Evolutionary conservation across 2,888 invertebrate species (phyloP), one percentile per base, ranked within the genome.

Genomic region (Dynastes tityus): DNA sequence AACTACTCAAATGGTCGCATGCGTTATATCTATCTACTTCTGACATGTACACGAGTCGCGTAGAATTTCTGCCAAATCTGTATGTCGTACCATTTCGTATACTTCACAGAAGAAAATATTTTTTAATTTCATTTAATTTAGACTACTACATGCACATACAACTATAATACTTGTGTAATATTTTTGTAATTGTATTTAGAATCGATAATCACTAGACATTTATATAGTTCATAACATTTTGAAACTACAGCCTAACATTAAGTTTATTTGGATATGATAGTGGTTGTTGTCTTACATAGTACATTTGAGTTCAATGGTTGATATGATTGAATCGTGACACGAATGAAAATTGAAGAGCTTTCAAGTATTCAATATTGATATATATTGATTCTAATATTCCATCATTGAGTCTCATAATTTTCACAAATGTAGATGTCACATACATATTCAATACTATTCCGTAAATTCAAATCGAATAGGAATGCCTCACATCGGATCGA

Each of bases 251-350:
- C 32, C 5, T 37, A 37, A 37, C 32, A 37, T 45, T 1, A 55
- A 27, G 27, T 63, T 9, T 63, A 63, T 11, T 63, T 32, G 11
- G 32, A 63, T 63, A 63, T 63, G 63, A 11, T 63, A 29, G 32
- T 63, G 29, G 27, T 63, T 63, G 2, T 32, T 13, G 32, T 63
- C 4, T 29, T 11, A 63, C 11, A 8, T 63, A 63, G 8, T 9
- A 13, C 27, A 63, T 27, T 32, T 63, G 29, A 11, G 29, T 63
- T 63, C 2, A 32, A 63, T 63, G 63, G 29, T 32, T 32, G 63
- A 63, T 63, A 63, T 63, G 63, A 63, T 63, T 63, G 2, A 29
- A 63, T 27, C 11, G 13, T 11, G n/a, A 27, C 63, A 9, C 13
- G 32, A 29, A 63, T 63, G 63, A 32, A 63, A 32, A 32, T 29